A percentile compares a stretch with the other conserved stretches of the same genome.
phyloP scores from a whole-genome alignment of 2,888 invertebrate species.

The Anoncus sp. region DNA sequence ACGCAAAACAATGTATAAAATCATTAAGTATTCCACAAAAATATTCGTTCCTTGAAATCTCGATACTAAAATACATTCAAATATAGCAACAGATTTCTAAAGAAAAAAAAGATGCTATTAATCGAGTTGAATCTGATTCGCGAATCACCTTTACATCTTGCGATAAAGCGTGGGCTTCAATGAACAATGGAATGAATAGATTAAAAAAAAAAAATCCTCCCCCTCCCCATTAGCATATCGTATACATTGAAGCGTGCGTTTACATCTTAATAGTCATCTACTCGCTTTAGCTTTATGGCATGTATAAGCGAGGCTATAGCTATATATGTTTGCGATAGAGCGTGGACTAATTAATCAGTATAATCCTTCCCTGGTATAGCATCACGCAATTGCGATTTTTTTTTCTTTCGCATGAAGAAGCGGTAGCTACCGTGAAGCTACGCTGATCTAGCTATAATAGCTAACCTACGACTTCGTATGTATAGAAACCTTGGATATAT shows the following conservation, averaged over 20 bases:
- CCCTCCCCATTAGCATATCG: conserved; percentile 58
- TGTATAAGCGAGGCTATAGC: conserved; percentile 20
- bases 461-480: conserved; percentile 34
- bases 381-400: conserved; percentile 65
- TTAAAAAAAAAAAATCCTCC: conserved; percentile 24
- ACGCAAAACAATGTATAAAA: too few relatives aligned
- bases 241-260: conserved; percentile 42
- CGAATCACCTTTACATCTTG: conserved; percentile 27
- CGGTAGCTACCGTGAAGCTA: conserved; percentile 13
- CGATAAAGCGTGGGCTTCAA: conserved; percentile 48
- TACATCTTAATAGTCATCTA: conserved; percentile 57
- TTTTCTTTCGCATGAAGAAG: conserved; percentile 45
- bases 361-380: conserved; percentile 48
- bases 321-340: conserved; percentile 38
- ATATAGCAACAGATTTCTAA: conserved; percentile 16
- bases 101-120: conserved; percentile 8
- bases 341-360: conserved; percentile 74
- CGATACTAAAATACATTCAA: too few relatives aligned
- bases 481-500: not conserved
- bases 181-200: conserved; percentile 52
- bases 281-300: conserved; percentile 39
- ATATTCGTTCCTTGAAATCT: not conserved
- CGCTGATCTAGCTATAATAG: conserved; percentile 1
- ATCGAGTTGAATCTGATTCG: conserved; percentile 35
- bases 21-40: not conserved